These are phyloP conservation scores for Melipona bicolor DNA, from an alignment of 2,888 invertebrate genomes.

Conservation along the genomic window DNA sequence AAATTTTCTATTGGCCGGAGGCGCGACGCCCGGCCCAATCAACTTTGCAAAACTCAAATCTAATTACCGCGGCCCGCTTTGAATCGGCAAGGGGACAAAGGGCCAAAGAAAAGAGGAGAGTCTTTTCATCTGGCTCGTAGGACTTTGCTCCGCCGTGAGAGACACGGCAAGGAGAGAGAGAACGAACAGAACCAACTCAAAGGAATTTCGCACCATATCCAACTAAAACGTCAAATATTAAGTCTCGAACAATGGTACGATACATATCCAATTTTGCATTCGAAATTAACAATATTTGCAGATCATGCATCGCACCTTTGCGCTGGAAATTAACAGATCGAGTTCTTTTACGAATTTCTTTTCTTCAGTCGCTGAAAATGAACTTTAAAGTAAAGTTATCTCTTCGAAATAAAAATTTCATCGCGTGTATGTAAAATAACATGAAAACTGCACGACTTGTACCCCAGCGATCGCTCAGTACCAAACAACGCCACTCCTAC, in stretches of 20 bases:
- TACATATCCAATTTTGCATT: background rate
- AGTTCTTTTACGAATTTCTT: too few species aligned
- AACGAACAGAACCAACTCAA: constrained; percentile 7
- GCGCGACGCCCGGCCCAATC: constrained; percentile 62
- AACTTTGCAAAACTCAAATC: constrained; percentile 73
- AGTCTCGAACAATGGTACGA: background rate
- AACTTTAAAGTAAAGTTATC: too few species aligned
- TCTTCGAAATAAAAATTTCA: too few species aligned
- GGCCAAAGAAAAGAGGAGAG: constrained; percentile 45
- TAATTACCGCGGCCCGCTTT: constrained; percentile 68
- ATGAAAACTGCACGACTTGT: too few species aligned
- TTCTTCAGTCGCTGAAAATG: too few species aligned
- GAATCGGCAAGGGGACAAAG: constrained; percentile 63
- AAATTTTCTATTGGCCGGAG: constrained; percentile 63
- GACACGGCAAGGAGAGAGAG: background rate
- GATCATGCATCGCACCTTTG: too few species aligned
- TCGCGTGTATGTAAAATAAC: too few species aligned
- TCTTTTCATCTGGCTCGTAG: constrained; percentile 56
- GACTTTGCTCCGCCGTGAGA: constrained; percentile 44
- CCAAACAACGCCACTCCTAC: too few species aligned
- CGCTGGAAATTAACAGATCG: too few species aligned
- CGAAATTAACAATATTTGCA: too few species aligned
- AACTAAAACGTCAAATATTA: constrained; percentile 35
- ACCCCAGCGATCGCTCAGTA: too few species aligned
- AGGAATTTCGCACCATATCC: constrained; percentile 40